A percentile compares a stretch with the other conserved stretches of the same genome.
Conservation (phyloP, 2,113 vertebrate species). For the Pseudorectes ferrugineus region DNA sequence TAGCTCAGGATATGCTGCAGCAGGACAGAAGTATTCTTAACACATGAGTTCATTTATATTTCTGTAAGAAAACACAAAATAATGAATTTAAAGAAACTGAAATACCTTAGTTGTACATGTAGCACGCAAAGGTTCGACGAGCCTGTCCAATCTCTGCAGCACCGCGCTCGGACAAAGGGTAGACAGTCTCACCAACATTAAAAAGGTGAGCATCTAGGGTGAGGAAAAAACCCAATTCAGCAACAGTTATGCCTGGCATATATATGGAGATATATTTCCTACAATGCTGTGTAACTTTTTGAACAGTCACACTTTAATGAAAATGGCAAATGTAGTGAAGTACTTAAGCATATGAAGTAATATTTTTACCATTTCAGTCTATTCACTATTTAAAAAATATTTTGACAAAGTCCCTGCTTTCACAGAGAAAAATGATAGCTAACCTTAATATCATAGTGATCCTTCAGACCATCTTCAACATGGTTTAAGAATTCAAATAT, state of each 20-base stretch:
- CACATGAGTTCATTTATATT: fast-evolving
- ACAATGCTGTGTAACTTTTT: not conserved
- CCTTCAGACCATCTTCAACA: conserved; percentile 97
- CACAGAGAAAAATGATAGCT: not conserved
- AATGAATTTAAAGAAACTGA: not conserved
- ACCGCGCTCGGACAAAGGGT: conserved; percentile 96
- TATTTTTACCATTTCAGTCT: not conserved
- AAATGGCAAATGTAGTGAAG: not conserved
- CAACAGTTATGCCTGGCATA: not conserved
- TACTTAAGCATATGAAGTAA: not conserved
- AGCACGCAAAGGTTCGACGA: conserved; percentile 93
- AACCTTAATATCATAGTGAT: conserved; percentile 99
- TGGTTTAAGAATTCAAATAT: conserved; percentile 99
- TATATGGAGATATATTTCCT: not conserved
- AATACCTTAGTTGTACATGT: conserved; percentile 92
- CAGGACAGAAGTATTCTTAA: not conserved
- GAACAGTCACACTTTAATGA: not conserved
- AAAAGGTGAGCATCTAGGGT: conserved; percentile 94
- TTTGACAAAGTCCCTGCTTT: not conserved
- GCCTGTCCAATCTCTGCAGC: conserved; percentile 93
- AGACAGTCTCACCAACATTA: conserved; percentile 95
- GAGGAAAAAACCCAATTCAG: not conserved
- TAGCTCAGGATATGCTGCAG: not conserved
- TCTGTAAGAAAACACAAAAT: not conserved
- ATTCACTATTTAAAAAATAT: not conserved